Conservation (phyloP, 2,797 vertebrate species). For the Sebastes dallii region DNA sequence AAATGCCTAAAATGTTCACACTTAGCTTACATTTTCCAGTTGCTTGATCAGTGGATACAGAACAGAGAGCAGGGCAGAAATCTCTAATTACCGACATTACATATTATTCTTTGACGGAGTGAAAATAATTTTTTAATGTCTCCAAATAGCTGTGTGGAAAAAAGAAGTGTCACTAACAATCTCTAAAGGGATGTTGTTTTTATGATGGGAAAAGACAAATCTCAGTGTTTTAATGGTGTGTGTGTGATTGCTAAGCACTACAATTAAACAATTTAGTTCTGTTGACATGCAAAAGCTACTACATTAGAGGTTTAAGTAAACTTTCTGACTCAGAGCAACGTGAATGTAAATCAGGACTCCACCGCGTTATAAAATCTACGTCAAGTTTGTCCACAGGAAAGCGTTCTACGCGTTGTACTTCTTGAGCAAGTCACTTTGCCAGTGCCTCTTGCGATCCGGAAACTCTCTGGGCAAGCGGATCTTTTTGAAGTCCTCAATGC, state of each 20-base stretch:
- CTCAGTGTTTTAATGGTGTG: not conserved
- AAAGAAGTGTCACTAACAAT: constrained; percentile 13
- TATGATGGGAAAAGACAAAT: constrained; percentile 22
- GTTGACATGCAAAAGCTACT: constrained; percentile 58
- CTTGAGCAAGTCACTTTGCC: constrained; percentile 91
- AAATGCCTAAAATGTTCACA: constrained; percentile 50
- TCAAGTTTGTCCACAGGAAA: not conserved
- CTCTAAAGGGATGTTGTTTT: constrained; percentile 14
- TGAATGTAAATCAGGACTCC: constrained; percentile 1
- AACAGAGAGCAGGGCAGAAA: constrained; percentile 30
- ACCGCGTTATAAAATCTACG: constrained; percentile 9
- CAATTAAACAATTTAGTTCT: constrained; percentile 5
- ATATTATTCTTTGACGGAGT: constrained; percentile 12
- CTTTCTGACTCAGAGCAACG: constrained; percentile 13
- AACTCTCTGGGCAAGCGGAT: constrained; percentile 87
- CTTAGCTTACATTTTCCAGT: constrained; percentile 49
- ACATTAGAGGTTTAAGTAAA: constrained; percentile 31
- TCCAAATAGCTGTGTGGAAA: constrained; percentile 9
- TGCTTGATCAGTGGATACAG: constrained; percentile 37
- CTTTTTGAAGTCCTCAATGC: constrained; percentile 90
- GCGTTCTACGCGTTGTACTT: constrained; percentile 86
- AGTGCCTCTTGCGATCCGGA: constrained; percentile 90
- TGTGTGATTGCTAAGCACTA: constrained; percentile 31
- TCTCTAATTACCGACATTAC: constrained; percentile 26
- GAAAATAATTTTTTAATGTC: not conserved